These are phyloP conservation scores for Odontocolon sp. DNA, from an alignment of 2,888 invertebrate species.

Conservation along the genomic window DNA sequence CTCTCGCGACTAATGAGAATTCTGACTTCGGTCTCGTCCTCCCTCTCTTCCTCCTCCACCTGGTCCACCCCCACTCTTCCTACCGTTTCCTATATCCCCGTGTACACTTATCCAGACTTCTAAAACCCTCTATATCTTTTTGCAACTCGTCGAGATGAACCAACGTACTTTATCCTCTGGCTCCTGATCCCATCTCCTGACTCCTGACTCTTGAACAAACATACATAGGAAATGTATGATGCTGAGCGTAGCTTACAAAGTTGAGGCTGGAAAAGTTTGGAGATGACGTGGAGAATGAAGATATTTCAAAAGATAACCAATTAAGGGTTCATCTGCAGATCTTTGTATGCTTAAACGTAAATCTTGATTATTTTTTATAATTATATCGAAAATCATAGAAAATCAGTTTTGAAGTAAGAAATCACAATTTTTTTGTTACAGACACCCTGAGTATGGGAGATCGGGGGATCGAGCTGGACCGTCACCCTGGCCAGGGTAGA, in stretches of 20 bases:
- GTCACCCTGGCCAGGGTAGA: conserved; percentile 73
- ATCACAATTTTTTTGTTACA: conserved; percentile 64
- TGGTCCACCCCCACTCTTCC: conserved; percentile 24
- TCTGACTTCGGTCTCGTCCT: conserved; percentile 55
- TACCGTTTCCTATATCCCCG: conserved; percentile 53
- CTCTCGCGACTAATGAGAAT: conserved; percentile 65
- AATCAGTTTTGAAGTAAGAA: neutral
- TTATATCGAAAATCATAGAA: neutral
- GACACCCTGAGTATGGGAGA: conserved; percentile 79
- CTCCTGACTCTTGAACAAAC: conserved; percentile 22
- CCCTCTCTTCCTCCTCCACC: neutral
- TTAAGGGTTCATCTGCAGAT: too few species aligned
- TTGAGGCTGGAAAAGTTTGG: too few species aligned
- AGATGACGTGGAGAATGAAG: too few species aligned
- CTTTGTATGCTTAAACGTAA: too few species aligned
- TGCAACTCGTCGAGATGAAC: conserved; percentile 21
- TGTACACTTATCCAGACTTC: conserved; percentile 42
- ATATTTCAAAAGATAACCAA: too few species aligned
- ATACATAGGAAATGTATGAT: conserved; percentile 29
- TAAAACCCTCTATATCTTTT: conserved; percentile 16
- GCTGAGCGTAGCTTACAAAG: too few species aligned
- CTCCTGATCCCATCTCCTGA: conserved; percentile 1
- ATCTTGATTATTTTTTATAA: too few species aligned
- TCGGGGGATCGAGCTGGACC: conserved; percentile 75
- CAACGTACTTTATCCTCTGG: neutral